Conservation (phyloP, 2,888 invertebrate genomes). For the Gortyna flavago region DNA sequence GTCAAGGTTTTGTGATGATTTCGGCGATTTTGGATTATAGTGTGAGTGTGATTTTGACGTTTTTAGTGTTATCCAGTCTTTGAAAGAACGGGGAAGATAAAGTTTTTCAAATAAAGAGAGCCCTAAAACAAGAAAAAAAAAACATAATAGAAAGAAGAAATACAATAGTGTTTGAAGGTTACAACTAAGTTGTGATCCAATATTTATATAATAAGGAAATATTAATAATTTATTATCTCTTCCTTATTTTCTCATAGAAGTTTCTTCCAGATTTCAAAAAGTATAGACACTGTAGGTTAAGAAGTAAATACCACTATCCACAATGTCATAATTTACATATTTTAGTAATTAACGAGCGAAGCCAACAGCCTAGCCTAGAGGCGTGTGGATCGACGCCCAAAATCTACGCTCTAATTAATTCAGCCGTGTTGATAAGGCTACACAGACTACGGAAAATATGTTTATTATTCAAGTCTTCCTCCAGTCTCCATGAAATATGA, state of each 20-base stretch:
- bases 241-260: neutral
- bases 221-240: no score
- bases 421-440: conserved; percentile 15
- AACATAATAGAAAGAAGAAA: no score
- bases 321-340: conserved; percentile 27
- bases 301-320: neutral
- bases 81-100: neutral
- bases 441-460: neutral
- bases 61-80: neutral
- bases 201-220: no score
- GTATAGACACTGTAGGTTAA: neutral
- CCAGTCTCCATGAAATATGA: neutral
- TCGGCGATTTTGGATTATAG: conserved; percentile 44
- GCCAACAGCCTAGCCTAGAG: conserved; percentile 1
- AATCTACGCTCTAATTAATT: conserved; percentile 30
- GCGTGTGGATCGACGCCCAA: conserved; percentile 36
- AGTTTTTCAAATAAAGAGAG: neutral
- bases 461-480: neutral
- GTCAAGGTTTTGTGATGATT: conserved; percentile 58
- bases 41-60: conserved; percentile 31
- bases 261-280: neutral
- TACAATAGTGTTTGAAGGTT: neutral
- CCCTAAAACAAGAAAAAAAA: no score
- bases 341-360: conserved; percentile 30
- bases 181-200: neutral